Evolutionary conservation across 1,140 invertebrate species (phyloP), one percentile per base, ranked within the genome.

Genomic region (Melitaea cinxia): DNA sequence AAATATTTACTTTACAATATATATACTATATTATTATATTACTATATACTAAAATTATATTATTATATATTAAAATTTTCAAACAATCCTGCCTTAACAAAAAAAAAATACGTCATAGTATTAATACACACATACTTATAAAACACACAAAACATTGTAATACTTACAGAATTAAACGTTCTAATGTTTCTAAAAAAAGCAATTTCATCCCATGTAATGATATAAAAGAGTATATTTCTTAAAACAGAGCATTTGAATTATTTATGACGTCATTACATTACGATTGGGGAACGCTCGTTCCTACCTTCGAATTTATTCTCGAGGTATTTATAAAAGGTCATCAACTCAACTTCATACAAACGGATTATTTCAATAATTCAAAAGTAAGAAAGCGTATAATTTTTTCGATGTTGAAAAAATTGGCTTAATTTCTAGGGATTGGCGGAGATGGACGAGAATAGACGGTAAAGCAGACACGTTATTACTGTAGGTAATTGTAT

Each of bases 341-440:
- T 73, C 64, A 76, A 70, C 68, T 76, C 21, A 14, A 63, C 65
- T 65, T 57, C 73, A 69, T 75, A 76, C 71, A 76, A 75, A 71
- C 71, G 71, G 73, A 76, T 76, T 76, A 76, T 73, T 76, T 76
- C 73, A 76, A 73, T 76, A 73, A 76, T 76, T 73, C 73, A 70
- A 70, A 76, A 73, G 73, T 65, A 67, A 71, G 70, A 73, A 71
- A 70, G 68, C 68, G 71, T 53, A 76, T 76, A 76, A 76, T 73
- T 76, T 69, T 68, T 70, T 65, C 62, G 62, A 63, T 61, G 61
- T 66, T 57, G 42, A 42, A 39, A 57, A 14, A 14, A 50, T n/a
- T 55, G 47, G 30, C 28, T 23, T 39, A 71, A 63, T 37, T 35
- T 21, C 39, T 17, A 45, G 37, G 65, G 24, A 21, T 0, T 21